A percentile compares a stretch with the other conserved stretches of the same genome.
These are phyloP conservation scores for Sciaenops ocellatus DNA, from an alignment of 2,797 vertebrate species.

Conservation along the genomic window DNA sequence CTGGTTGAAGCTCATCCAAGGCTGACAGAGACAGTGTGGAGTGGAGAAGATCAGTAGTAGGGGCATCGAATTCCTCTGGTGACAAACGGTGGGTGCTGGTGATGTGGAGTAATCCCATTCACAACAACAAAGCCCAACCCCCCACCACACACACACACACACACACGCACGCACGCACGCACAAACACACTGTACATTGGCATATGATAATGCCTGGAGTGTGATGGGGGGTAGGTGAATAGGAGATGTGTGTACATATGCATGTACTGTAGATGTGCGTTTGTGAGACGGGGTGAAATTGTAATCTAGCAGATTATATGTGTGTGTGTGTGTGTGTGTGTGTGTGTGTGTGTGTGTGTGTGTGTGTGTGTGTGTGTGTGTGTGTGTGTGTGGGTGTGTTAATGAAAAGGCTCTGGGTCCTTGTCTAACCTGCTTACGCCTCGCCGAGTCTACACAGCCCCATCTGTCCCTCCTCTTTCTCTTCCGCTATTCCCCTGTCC, in stretches of 20 bases:
- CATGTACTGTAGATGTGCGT: conserved; percentile 32
- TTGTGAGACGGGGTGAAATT: not conserved
- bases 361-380: conserved; percentile 38
- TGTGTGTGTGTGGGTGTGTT: conserved; percentile 49
- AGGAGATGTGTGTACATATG: conserved; percentile 14
- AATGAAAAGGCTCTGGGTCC: conserved; percentile 69
- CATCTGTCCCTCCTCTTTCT: conserved; percentile 66
- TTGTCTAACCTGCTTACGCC: conserved; percentile 81
- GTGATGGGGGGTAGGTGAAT: conserved; percentile 25
- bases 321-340: conserved; percentile 34
- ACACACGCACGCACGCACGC: conserved; percentile 19
- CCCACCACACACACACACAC: conserved; percentile 33
- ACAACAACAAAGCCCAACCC: conserved; percentile 79
- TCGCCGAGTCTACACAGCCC: conserved; percentile 60
- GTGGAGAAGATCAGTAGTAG: conserved; percentile 54
- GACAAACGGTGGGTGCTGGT: conserved; percentile 69
- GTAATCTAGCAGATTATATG: not conserved
- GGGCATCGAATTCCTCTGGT: conserved; percentile 72
- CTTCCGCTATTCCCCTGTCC: conserved; percentile 44
- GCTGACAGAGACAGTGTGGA: conserved; percentile 55
- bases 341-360: conserved; percentile 39
- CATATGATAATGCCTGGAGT: conserved; percentile 46
- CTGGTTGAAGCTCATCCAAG: conserved; percentile 66
- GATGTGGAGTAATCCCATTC: conserved; percentile 80
- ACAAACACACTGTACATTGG: conserved; percentile 21